phyloP scores from a whole-genome alignment of 2,888 invertebrate genomes.

The Sceliomorpha sp. region DNA sequence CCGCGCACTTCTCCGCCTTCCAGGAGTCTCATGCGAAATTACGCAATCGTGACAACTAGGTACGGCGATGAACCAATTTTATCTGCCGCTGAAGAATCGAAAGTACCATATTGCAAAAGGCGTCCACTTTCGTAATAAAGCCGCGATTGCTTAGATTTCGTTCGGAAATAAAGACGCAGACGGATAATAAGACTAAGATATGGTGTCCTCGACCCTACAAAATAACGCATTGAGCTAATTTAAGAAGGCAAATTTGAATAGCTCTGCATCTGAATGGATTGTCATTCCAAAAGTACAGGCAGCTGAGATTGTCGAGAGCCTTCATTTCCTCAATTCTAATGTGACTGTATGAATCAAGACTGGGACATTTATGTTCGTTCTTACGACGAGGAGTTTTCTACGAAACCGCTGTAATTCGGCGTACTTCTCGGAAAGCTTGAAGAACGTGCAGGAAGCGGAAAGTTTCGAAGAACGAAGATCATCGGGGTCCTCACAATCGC shows the following conservation, averaged over 20 bases:
- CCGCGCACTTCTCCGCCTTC: constrained; percentile 29
- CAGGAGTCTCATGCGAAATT: constrained; percentile 2
- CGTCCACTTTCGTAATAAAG: too few species aligned
- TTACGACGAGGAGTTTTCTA: neutral
- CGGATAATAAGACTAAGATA: too few species aligned
- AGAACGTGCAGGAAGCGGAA: constrained; percentile 32
- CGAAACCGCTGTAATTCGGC: constrained; percentile 6
- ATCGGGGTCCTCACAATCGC: constrained; percentile 5
- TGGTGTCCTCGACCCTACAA: too few species aligned
- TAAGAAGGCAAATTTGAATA: too few species aligned
- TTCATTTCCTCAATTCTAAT: neutral
- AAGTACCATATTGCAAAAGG: too few species aligned
- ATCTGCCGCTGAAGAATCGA: too few species aligned
- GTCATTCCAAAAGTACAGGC: constrained; percentile 5
- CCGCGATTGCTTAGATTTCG: too few species aligned
- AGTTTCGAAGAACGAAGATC: constrained; percentile 15
- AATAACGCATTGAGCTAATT: too few species aligned
- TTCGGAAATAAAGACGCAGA: too few species aligned
- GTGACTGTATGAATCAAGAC: neutral
- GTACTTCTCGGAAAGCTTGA: constrained; percentile 39
- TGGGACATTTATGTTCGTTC: constrained; percentile 4
- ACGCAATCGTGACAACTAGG: constrained; percentile 12
- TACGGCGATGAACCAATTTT: too few species aligned
- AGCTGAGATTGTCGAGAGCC: constrained; percentile 12
- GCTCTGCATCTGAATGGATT: neutral